Base-by-base conservation (phyloP, 2,797 vertebrate species). In the Esox lucius region DNA sequence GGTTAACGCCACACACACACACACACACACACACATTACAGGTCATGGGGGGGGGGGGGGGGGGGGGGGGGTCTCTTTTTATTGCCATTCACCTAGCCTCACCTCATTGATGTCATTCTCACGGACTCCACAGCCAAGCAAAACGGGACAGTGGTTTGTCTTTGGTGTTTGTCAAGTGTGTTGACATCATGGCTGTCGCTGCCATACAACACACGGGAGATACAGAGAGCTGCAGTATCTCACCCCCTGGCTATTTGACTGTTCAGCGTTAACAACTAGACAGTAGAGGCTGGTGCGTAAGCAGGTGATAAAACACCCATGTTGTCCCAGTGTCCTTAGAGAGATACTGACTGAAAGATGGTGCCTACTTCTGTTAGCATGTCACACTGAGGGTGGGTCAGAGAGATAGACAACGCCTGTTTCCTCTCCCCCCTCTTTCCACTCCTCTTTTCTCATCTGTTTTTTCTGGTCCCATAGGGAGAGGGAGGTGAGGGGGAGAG, bases 381-480 rank as follows among this genome's bases (percentile, higher is more conserved):
- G 24, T 46, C 12, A 46, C 9, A 46, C 42, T 46, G 42, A 46
- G 28, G 28, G 42, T 11, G 42, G 12, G 4, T 46, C 42, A 12
- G 42, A 46, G 42, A 46, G 42, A 24, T 59, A 5, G 42, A 46
- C 19, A 59, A 53, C 8, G 9, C n/a, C 56, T 24, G 59, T 61
- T 24, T 24, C 62, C 62, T 31, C 62, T 33, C 62, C 62, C 19
- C 62, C 11, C 11, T 65, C 33, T 9, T 62, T 24, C 28, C 7
- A 75, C 83, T 83, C 67, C 81, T 77, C 77, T 79, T 75, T 48
- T 75, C 65, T 84, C 42, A 78, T 82, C 79, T 89, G 87, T 90
- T 93, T 93, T 91, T 75, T 82, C 81, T 87, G 86, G 85, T 83
- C 80, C 71, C 49, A 48, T 48, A 70, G 16, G 56, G 53, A 69